Percentiles rank a stretch among this genome's conserved stretches.
Evolutionary conservation across 2,888 invertebrate species (phyloP).

Genomic region (Ectemnius cavifrons): DNA sequence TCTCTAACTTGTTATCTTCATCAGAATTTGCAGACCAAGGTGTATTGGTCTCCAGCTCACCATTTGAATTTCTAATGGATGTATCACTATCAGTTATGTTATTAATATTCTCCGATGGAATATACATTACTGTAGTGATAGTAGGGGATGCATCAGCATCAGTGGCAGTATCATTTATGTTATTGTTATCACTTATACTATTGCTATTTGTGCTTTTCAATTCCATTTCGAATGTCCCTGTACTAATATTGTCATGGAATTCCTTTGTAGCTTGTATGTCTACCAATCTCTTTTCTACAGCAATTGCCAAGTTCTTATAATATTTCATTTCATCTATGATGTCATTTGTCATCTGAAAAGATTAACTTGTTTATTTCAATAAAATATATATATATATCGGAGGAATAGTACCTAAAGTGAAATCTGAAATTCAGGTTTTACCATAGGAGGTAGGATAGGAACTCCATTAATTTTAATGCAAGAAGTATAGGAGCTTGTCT

Average conservation of each 20-base stretch:
- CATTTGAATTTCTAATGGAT: background rate
- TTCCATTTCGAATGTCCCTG: constrained; percentile 12
- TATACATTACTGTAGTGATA: background rate
- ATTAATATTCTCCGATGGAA: constrained; percentile 12
- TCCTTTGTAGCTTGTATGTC: constrained; percentile 33
- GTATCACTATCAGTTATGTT: constrained; percentile 16
- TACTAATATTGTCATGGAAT: background rate
- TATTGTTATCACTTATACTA: constrained; percentile 16
- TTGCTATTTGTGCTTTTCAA: constrained; percentile 15
- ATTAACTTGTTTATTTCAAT: constrained; percentile 27
- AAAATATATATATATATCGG: background rate
- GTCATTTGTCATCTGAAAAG: constrained; percentile 83
- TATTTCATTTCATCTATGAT: constrained; percentile 83
- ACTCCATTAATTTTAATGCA: constrained; percentile 87
- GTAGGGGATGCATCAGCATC: constrained; percentile 11
- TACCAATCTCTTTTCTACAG: constrained; percentile 82
- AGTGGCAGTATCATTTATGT: background rate
- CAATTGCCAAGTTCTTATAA: constrained; percentile 84
- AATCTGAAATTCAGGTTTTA: constrained; percentile 75
- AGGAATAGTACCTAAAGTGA: background rate
- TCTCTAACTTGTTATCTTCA: background rate
- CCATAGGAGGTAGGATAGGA: constrained; percentile 87
- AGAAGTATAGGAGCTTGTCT: constrained; percentile 80
- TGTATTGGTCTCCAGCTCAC: background rate
- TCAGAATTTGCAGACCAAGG: background rate